phyloP scores from a whole-genome alignment of 2,888 invertebrate genomes.

The Archaeoteleia sp. region DNA sequence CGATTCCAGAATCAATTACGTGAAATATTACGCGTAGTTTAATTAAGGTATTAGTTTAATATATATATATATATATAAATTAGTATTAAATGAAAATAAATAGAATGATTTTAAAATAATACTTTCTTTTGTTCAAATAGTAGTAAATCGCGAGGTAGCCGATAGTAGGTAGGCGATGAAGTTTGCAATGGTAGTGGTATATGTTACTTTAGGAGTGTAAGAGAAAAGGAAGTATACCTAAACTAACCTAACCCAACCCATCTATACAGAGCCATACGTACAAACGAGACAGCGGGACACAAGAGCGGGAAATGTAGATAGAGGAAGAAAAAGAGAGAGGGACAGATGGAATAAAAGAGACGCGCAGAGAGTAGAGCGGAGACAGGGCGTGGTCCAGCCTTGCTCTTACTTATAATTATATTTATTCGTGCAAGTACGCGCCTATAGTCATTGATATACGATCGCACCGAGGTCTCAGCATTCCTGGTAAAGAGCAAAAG shows the following conservation, averaged over 20 bases:
- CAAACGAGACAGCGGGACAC: slow-evolving; percentile 34
- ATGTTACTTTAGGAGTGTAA: slow-evolving; percentile 33
- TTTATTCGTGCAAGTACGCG: slow-evolving; percentile 63
- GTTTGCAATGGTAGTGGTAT: slow-evolving; percentile 8
- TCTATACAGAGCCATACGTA: slow-evolving; percentile 56
- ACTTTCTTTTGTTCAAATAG: too few species aligned
- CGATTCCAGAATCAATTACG: slow-evolving; percentile 25
- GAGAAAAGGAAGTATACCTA: slow-evolving; percentile 56
- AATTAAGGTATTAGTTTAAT: slow-evolving; percentile 29
- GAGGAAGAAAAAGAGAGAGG: slow-evolving; percentile 18
- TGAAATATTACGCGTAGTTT: slow-evolving; percentile 33
- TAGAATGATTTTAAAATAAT: too few species aligned
- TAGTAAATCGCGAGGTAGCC: too few species aligned
- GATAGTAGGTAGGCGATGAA: too few species aligned
- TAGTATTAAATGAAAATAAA: too few species aligned
- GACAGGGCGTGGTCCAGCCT: slow-evolving; percentile 75
- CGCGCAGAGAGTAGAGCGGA: slow-evolving; percentile 67
- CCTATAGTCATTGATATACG: slow-evolving; percentile 66
- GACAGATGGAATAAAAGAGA: slow-evolving; percentile 50
- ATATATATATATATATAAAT: too few species aligned
- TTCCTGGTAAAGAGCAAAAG: slow-evolving; percentile 46
- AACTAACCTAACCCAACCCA: slow-evolving; percentile 60
- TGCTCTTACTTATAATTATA: slow-evolving; percentile 73
- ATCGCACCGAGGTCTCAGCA: slow-evolving; percentile 62
- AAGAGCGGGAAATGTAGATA: slow-evolving; percentile 28